Evolutionary conservation across 2,113 vertebrate species (phyloP), one percentile per base, ranked within the genome.

Genomic region (Hemicordylus capensis): DNA sequence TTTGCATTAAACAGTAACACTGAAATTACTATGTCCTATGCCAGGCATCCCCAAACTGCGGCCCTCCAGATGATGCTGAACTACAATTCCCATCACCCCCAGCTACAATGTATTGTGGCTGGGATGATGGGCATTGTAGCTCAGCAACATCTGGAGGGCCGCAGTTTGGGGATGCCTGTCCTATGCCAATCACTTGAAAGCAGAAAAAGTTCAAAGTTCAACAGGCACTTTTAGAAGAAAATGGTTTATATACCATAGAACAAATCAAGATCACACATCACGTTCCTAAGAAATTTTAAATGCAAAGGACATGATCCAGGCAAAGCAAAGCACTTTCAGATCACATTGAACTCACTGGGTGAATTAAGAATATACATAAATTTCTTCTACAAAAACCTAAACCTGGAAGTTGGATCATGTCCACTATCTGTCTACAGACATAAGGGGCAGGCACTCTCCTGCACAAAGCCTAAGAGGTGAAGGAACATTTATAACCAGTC

Each of bases 211-310:
- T 86, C 90, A 0, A 22, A 85, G 81, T 92, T 51, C 0, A 70
- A 69, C 67, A 85, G 87, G 20, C 59, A 10, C 12, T 84, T 88
- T 8, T 17, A 81, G 77, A 77, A 81, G 76, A 80, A 3, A 0
- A 79, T n/a, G 34, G 73, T 90, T 67, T 48, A 84, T 80, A 85
- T 39, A 79, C 92, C 88, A 85, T 86, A n/a, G n/a, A 12, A 88
- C 87, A 91, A 93, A 42, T 51, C 85, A 76, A 85, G 83, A 22
- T 75, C 42, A 31, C 17, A 87, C 9, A 34, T 15, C 74, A 28
- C 0, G 4, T 6, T 84, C 79, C 84, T 87, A 79, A 22, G 73
- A 14, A 31, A 22, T 34, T 89, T 85, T 92, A 72, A 76, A 90
- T 92, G 77, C 42, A 91, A 90, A 66, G 64, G 3, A 14, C n/a